A percentile compares a stretch with the other conserved stretches of the same genome.
Evolutionary conservation across 2,888 invertebrate genomes (phyloP).

Genomic region (Ochropleura plecta): DNA sequence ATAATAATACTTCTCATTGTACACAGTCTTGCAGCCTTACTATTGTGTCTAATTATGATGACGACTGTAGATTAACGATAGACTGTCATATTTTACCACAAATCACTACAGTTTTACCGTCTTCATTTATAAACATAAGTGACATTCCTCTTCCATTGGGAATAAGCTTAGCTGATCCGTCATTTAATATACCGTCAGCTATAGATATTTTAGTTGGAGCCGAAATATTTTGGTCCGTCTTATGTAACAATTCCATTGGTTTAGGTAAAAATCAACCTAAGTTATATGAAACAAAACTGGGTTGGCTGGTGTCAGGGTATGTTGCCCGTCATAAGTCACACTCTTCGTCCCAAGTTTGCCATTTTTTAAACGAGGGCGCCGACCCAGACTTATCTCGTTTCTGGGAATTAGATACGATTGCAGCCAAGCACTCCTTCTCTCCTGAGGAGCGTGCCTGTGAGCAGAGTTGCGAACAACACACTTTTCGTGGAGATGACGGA

Average conservation of each 20-base stretch:
- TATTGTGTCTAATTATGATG: conserved; percentile 6
- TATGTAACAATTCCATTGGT: neutral
- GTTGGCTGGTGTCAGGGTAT: conserved; percentile 23
- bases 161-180: conserved; percentile 14
- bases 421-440: neutral
- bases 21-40: conserved; percentile 6
- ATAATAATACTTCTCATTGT: conserved; percentile 5
- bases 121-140: neutral
- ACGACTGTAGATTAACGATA: neutral
- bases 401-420: conserved; percentile 10
- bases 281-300: conserved; percentile 20
- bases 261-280: conserved; percentile 12
- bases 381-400: conserved; percentile 4
- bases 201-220: conserved; percentile 6
- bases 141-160: neutral
- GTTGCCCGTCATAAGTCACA: conserved; percentile 12
- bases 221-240: conserved; percentile 12
- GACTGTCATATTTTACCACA: conserved; percentile 6
- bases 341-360: neutral
- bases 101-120: conserved; percentile 4
- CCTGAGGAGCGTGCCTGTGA: conserved; percentile 11
- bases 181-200: conserved; percentile 8
- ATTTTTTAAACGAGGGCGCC: neutral
- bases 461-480: conserved; percentile 1
- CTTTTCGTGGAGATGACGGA: neutral